These are phyloP conservation scores for Palaemon carinicauda DNA, from an alignment of 1,140 invertebrate species.

Conservation along the genomic window DNA sequence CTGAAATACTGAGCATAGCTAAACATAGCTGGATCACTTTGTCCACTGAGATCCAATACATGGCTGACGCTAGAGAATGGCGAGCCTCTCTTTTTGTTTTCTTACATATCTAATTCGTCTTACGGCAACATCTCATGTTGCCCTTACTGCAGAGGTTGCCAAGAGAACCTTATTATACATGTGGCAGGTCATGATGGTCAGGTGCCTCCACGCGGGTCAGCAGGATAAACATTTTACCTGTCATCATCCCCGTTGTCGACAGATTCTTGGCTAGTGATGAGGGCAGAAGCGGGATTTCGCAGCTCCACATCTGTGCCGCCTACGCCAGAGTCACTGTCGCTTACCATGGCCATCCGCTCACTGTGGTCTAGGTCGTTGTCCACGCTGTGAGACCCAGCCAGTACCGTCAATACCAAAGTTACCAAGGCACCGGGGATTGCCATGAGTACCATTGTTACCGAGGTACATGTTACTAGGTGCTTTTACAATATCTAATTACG, in stretches of 20 bases:
- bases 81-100: too few species aligned
- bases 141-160: neutral
- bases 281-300: slow-evolving; percentile 8
- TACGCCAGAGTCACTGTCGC: slow-evolving; percentile 51
- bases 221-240: neutral
- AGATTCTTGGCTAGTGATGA: slow-evolving; percentile 42
- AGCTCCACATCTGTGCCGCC: slow-evolving; percentile 38
- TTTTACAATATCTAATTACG: too few species aligned
- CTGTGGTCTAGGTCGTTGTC: slow-evolving; percentile 56
- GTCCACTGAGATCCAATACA: too few species aligned
- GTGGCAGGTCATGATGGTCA: neutral
- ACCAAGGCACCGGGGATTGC: slow-evolving; percentile 12
- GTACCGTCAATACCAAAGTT: slow-evolving; percentile 27
- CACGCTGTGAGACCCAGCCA: slow-evolving; percentile 43
- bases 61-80: too few species aligned
- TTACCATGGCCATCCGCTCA: slow-evolving; percentile 52
- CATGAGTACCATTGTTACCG: slow-evolving; percentile 4
- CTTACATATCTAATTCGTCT: too few species aligned
- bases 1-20: too few species aligned
- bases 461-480: neutral
- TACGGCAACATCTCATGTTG: neutral
- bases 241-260: slow-evolving; percentile 34
- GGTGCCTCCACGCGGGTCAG: slow-evolving; percentile 26
- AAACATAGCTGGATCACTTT: too few species aligned
- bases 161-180: neutral